Base-by-base conservation (phyloP, 2,888 invertebrate genomes). In the Pammene fasciana region DNA sequence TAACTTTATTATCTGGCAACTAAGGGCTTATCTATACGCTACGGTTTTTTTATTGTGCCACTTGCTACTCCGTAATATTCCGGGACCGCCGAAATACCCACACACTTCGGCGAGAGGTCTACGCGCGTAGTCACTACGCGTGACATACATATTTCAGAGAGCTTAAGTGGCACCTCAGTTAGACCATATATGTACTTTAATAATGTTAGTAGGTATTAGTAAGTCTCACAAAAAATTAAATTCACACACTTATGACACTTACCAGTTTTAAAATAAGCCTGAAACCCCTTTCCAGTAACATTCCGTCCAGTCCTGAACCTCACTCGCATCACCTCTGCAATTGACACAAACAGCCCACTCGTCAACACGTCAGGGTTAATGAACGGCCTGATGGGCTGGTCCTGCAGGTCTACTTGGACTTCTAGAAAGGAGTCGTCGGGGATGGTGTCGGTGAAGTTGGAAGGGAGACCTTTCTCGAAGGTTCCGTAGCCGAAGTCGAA, bases 261-360 rank as follows among this genome's bases (percentile, higher is more conserved):
- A 95, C 94, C 94, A 71, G 94, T 95, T 86, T 94, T 95, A 82
- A 95, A 96, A 75, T 92, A 86, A 5, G 95, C 96, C 70, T 93
- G 87, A 83, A 95, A 96, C 1, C 96, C 96, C 70, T 89, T 88
- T 0, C 96, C 96, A 0, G 91, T 91, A 0, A 95, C 95, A 76
- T 93, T 93, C 70, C 94, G 92, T 0, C 94, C 95, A 0, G 96
- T 96, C 71, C 92, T 92, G 65, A 96, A 83, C 56, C 93, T 92
- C n/a, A 96, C 83, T 65, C 94, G 84, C 64, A 96, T 80, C 55
- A 93, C 87, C 81, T 96, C 96, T 0, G 93, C 92, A 14, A 90
- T 84, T 0, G 96, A 96, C 0, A 96, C 90, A 78, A 94, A 96
- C 13, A 94, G 92, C 0, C 96, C 95, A 73, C 95, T 95, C 7